A percentile compares a stretch with the other conserved stretches of the same genome.
phyloP scores from a whole-genome alignment of 2,797 vertebrate genomes.

The Peromyscus nudipes region DNA sequence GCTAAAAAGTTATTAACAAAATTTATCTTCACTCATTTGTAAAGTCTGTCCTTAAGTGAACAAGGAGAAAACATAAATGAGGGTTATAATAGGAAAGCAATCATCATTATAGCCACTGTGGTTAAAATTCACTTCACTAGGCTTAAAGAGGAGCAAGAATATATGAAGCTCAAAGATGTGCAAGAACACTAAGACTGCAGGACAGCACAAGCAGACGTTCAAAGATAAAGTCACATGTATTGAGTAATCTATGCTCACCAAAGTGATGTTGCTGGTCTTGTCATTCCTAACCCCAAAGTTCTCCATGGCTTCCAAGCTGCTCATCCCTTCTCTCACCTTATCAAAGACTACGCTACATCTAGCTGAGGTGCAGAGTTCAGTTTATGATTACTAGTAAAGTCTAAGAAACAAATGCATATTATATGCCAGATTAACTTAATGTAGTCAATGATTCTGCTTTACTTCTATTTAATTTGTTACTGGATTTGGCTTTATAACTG shows the following conservation, averaged over 20 bases:
- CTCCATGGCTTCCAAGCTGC: neutral
- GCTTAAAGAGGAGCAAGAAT: neutral
- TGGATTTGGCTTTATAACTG: neutral
- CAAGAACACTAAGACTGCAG: neutral
- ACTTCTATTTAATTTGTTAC: neutral
- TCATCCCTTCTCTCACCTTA: too few species aligned
- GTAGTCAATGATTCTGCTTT: neutral
- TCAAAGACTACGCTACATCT: too few species aligned
- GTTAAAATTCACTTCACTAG: neutral
- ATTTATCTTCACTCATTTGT: conserved; percentile 55
- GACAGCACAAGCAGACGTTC: neutral
- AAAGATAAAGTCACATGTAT: neutral
- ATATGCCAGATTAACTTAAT: neutral
- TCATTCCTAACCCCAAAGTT: neutral
- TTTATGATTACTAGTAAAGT: neutral
- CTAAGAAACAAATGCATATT: neutral
- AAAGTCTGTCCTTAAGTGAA: neutral
- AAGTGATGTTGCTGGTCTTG: neutral
- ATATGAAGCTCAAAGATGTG: neutral
- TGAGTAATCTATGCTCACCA: neutral
- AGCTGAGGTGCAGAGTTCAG: neutral
- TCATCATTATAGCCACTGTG: neutral
- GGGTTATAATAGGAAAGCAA: neutral
- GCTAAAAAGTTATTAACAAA: neutral
- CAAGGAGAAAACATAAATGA: neutral